Evolutionary conservation across 2,888 invertebrate species (phyloP).

Genomic region (Cosmorhoe ocellata): DNA sequence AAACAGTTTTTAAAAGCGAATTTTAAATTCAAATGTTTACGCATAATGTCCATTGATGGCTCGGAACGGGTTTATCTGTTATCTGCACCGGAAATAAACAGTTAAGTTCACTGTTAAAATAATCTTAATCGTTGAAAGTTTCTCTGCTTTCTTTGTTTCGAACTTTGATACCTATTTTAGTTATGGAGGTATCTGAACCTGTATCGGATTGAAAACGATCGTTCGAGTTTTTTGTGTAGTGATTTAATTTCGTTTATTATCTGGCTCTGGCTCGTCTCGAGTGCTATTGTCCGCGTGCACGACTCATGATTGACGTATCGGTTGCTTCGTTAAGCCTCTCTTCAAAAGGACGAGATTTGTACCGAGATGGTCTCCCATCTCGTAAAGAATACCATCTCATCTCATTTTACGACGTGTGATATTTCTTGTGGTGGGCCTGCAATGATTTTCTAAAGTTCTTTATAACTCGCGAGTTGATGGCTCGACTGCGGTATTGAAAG

Average conservation of each 20-base stretch:
- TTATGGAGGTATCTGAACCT: constrained; percentile 14
- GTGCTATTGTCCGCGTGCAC: constrained; percentile 46
- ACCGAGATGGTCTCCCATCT: constrained; percentile 33
- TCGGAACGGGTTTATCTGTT: constrained; percentile 47
- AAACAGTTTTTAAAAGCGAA: constrained; percentile 27
- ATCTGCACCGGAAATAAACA: constrained; percentile 51
- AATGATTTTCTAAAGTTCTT: constrained; percentile 44
- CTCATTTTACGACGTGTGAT: constrained; percentile 61
- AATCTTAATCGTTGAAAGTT: constrained; percentile 36
- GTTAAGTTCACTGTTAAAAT: constrained; percentile 24
- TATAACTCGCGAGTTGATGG: constrained; percentile 31
- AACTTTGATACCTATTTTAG: constrained; percentile 12
- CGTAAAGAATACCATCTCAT: constrained; percentile 55
- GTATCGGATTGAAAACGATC: constrained; percentile 24
- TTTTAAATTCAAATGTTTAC: constrained; percentile 39
- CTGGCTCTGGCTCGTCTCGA: constrained; percentile 15
- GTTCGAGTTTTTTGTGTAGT: constrained; percentile 19
- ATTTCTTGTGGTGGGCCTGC: constrained; percentile 52
- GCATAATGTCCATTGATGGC: constrained; percentile 28
- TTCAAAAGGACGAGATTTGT: constrained; percentile 54
- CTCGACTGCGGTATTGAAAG: constrained; percentile 34
- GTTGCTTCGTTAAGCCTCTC: constrained; percentile 62
- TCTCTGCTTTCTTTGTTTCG: constrained; percentile 25
- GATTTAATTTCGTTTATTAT: constrained; percentile 23
- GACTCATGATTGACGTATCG: constrained; percentile 62